phyloP scores from a whole-genome alignment of 1,140 invertebrate genomes.

The Leguminivora glycinivorella region DNA sequence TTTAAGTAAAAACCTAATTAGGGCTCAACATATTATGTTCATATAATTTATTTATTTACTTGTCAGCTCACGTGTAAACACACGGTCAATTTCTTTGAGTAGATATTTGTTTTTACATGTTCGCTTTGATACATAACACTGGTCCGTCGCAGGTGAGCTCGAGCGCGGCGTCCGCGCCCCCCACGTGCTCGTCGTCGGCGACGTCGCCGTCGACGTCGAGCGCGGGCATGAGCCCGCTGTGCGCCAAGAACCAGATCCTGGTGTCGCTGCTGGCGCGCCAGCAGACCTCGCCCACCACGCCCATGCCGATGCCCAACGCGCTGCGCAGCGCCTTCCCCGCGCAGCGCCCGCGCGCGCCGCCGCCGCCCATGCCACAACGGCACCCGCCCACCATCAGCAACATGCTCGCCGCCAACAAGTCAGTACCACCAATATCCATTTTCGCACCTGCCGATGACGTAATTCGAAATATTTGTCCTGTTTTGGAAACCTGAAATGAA shows the following conservation, averaged over 20 bases:
- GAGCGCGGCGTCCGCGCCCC: constrained; percentile 52
- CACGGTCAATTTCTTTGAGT: too few relatives aligned
- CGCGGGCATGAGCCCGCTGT: constrained; percentile 83
- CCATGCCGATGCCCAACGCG: constrained; percentile 63
- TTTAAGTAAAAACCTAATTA: too few relatives aligned
- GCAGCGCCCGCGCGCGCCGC: constrained; percentile 44
- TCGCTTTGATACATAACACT: too few relatives aligned
- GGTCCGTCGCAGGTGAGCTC: constrained; percentile 56
- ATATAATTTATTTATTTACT: too few relatives aligned
- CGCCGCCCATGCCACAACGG: constrained; percentile 41
- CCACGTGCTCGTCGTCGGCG: constrained; percentile 46
- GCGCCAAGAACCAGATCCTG: constrained; percentile 92
- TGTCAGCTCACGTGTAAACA: too few relatives aligned
- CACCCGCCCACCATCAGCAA: constrained; percentile 58
- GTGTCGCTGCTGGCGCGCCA: constrained; percentile 90
- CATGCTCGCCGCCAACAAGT: constrained; percentile 64
- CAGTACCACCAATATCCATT: constrained; percentile 37
- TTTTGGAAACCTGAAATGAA: too few relatives aligned
- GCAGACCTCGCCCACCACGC: constrained; percentile 83
- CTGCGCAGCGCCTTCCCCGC: constrained; percentile 57
- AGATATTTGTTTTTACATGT: too few relatives aligned
- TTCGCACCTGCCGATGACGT: too few relatives aligned
- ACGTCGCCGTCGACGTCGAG: constrained; percentile 56
- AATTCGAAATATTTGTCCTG: too few relatives aligned
- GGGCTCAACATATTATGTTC: too few relatives aligned